phyloP scores from a whole-genome alignment of 2,888 invertebrate species.

The Ophonus ardosiacus region DNA sequence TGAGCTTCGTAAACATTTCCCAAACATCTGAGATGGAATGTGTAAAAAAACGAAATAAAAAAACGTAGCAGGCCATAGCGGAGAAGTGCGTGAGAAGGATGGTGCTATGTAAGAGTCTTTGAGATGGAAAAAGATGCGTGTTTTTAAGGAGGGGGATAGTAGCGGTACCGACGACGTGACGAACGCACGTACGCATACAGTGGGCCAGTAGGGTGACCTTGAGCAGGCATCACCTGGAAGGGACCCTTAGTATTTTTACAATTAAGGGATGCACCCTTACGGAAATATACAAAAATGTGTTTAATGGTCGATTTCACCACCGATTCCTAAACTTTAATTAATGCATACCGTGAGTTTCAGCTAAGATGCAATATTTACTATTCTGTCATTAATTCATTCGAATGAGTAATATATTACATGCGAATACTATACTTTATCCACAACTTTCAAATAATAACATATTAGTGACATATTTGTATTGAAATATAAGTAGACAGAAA shows the following conservation, averaged over 20 bases:
- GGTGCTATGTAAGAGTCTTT: neutral
- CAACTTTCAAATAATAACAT: too few species aligned
- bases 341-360: too few species aligned
- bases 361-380: too few species aligned
- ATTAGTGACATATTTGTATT: too few species aligned
- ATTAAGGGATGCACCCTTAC: neutral
- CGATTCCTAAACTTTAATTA: too few species aligned
- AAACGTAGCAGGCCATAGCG: slow-evolving; percentile 31
- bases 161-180: slow-evolving; percentile 57
- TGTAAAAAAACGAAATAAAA: slow-evolving; percentile 53
- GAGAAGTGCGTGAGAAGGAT: too few species aligned
- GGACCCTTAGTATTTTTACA: neutral
- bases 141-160: slow-evolving; percentile 22
- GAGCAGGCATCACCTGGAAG: slow-evolving; percentile 15
- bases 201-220: slow-evolving; percentile 63
- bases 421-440: too few species aligned
- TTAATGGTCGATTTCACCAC: too few species aligned
- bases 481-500: too few species aligned
- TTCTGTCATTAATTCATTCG: too few species aligned
- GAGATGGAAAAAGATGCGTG: neutral
- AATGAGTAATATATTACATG: too few species aligned
- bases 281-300: neutral
- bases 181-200: slow-evolving; percentile 53
- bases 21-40: slow-evolving; percentile 55
- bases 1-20: slow-evolving; percentile 31